Base-by-base conservation (phyloP, 2,113 vertebrate genomes). In the Ploceus nigricollis region DNA sequence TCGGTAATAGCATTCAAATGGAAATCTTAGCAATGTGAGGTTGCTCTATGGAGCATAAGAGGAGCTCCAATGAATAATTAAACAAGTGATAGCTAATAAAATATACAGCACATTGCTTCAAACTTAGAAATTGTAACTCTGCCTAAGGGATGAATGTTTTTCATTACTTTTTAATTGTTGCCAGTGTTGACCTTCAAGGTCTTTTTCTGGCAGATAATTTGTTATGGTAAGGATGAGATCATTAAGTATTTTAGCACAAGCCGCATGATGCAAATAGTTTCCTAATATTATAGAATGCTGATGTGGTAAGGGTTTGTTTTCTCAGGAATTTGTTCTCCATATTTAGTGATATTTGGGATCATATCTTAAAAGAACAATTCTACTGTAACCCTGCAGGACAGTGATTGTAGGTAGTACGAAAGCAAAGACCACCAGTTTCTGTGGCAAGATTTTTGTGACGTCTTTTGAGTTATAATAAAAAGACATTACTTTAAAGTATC, bases 81-180 rank as follows among this genome's bases (percentile, higher is more conserved):
- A 98, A 96, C 88, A 95, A 97, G 96, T 91, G 97, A 98, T 97
- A 97, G 96, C 97, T 98, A 98, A 98, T 98, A 98, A 98, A 98
- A 98, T 98, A 98, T 98, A 98, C 97, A 98, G 97, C 90, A 90
- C 96, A 96, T 90, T 95, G 96, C 97, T 97, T 97, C 96, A 93
- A 97, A 97, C 97, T 97, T 96, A 98, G 97, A 96, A 97, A 97
- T 96, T 95, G 96, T 97, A 97, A 94, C 95, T 97, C 97, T 97
- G 97, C 98, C 97, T 96, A 97, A 96, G 94, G 98, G 97, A 97
- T 98, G 97, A 97, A 97, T 98, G 97, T 97, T 98, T 98, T 98
- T 97, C 97, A 98, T 98, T 98, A 97, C 94, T 98, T 98, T 98
- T 98, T 98, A 98, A 98, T 98, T 98, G 97, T 98, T 98, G 96